Evolutionary conservation across 2,888 invertebrate genomes (phyloP), one percentile per base, ranked within the genome.

Genomic region (Miltochrista miniata): DNA sequence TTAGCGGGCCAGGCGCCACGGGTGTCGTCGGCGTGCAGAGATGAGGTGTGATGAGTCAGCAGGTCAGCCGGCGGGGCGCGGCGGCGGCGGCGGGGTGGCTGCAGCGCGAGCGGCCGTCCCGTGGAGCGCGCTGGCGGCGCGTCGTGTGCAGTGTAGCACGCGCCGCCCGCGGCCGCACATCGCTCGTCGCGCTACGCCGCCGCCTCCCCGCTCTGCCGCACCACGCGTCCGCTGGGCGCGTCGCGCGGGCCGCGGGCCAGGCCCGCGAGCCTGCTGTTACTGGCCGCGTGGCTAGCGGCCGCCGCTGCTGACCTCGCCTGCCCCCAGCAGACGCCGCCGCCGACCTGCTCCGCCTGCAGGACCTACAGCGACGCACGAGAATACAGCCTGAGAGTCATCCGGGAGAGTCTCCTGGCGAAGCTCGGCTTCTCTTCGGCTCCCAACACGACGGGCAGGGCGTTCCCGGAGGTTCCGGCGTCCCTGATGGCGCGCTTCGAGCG

Each of bases 401-500:
- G 94, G 74, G 92, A 93, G 76, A 93, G 94, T 77, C 92, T 95
- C 55, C 84, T 95, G 52, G 92, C 92, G 61, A 94, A 94, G 68
- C 87, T 95, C 54, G 94, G 94, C 59, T 87, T 94, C 74, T 85
- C 91, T 54, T 92, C 92, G 66, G 92, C 94, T 40, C 95, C 95
- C 36, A 95, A 94, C 75, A 94, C 94, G 53, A 94, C 94, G 13
- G 93, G 93, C 45, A 84, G 92, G 48, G 83, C 86, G 67, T 82
- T 93, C 66, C 94, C 94, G 18, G 85, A 88, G 45, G 93, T 94
- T 54, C 94, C 94, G 35, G 84, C 85, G 48, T 92, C 92, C 57
- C 87, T 93, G 64, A 87, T 93, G 81, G 87, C 93, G 75, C 83
- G 83, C 51, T 88, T 79, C 78, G 83, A 84, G 85, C 87, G 85